Evolutionary conservation across 2,113 vertebrate genomes (phyloP), one percentile per base, ranked within the genome.

Genomic region (Mormyrus iriodes): DNA sequence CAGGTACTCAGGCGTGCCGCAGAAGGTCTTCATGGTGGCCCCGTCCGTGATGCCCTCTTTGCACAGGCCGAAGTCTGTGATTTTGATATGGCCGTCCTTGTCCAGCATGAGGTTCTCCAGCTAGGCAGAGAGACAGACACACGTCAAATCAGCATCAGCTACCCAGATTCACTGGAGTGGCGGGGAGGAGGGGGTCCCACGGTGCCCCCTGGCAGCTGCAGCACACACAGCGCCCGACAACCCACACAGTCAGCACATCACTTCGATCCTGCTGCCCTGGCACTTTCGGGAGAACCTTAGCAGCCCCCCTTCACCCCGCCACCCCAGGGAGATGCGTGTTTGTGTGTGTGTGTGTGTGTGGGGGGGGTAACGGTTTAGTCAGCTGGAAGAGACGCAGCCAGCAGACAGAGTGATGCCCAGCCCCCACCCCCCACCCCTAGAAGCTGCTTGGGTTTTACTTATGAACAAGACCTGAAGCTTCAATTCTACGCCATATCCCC

Each of bases 71-170:
- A 99, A 99, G 91, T 99, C 98, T 0, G 98, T 99, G 94, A 99
- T 99, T 91, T 98, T 99, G 92, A 99, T 97, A 93, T 99, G 98
- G 1, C 98, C 98, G 0, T 98, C 98, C 92, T 99, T 98, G 91
- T 98, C 98, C 96, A 98, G 95, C 97, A 98, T 97, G 55, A 99
- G 97, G 89, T 99, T 99, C 91, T 99, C 98, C 96, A 99, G 95
- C 98, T 99, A 90, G 35, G 31, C 85, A 42, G 90, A 85, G 46
- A 2, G 83, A 53, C 17, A 2, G 83, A 53, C 17, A 88, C 9
- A 1, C 52, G 13, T 12, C 52, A 10, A 61, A 61, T 82, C 24
- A 42, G 73, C 73, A 12, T 44, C 69, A 55, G 88, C 73, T 61
- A 53, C 19, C 53, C 35, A 31, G 42, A 24, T 42, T 31, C 8